Evolutionary conservation across 2,797 vertebrate genomes (phyloP).

Genomic region (Lepus townsendii): DNA sequence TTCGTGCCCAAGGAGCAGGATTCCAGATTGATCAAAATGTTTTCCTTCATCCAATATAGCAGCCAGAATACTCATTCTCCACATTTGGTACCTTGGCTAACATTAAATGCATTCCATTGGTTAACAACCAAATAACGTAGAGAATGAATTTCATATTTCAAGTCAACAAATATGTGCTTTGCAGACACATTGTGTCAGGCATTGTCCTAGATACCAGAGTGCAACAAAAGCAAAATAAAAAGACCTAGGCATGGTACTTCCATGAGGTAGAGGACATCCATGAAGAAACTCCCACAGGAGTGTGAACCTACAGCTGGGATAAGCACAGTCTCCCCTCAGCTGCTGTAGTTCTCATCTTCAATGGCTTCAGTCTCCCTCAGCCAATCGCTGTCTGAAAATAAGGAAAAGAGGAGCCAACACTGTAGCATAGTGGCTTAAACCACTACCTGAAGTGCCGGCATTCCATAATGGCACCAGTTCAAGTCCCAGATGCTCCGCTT

Average conservation of each 20-base stretch:
- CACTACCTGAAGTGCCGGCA: too few relatives aligned
- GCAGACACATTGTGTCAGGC: background rate
- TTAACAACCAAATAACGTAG: background rate
- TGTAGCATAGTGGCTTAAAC: too few relatives aligned
- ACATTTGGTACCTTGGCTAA: background rate
- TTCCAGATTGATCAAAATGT: background rate
- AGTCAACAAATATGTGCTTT: background rate
- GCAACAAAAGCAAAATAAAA: background rate
- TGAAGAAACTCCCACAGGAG: background rate
- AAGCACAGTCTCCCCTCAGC: background rate
- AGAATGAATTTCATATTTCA: slow-evolving; percentile 3
- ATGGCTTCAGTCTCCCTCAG: too few relatives aligned
- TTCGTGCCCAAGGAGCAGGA: background rate
- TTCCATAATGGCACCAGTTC: too few relatives aligned
- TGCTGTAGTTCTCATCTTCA: too few relatives aligned
- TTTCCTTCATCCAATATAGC: background rate
- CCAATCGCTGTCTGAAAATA: background rate
- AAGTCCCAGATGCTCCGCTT: too few relatives aligned
- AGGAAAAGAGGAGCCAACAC: background rate
- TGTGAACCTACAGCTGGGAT: background rate
- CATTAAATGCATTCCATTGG: background rate
- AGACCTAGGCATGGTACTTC: background rate
- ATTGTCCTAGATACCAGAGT: background rate
- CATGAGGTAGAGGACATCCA: background rate
- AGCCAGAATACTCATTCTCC: background rate